A percentile compares a stretch with the other conserved stretches of the same genome.
These are phyloP conservation scores for Camponotus floridanus DNA, from an alignment of 1,140 invertebrate genomes.

Conservation along the genomic window DNA sequence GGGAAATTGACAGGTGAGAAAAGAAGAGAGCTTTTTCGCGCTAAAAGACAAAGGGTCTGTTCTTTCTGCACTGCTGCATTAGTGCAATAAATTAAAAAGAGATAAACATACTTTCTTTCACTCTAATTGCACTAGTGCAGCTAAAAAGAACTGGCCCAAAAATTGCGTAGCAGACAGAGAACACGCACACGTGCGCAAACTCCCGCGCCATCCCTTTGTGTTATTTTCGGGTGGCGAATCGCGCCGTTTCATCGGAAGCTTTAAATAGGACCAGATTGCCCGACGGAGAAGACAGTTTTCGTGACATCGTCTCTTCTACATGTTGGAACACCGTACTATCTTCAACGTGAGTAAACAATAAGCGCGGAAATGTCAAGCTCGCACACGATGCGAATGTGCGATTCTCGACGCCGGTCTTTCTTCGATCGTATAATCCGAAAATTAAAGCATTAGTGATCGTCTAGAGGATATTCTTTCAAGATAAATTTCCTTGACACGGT, in stretches of 20 bases:
- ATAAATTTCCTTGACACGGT: background rate
- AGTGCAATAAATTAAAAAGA: no score
- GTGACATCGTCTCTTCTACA: conserved; percentile 80
- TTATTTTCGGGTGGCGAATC: conserved; percentile 84
- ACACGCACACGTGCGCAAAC: conserved; percentile 69
- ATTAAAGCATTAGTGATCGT: background rate
- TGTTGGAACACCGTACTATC: conserved; percentile 85
- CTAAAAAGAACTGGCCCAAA: no score
- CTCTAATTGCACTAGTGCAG: no score
- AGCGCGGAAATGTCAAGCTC: conserved; percentile 56
- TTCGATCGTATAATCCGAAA: background rate
- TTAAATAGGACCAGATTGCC: conserved; percentile 85
- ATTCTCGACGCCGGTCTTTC: background rate
- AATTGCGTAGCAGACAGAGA: conserved; percentile 71
- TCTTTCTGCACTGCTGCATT: no score
- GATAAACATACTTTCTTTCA: no score
- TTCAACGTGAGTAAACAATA: conserved; percentile 84
- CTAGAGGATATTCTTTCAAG: background rate
- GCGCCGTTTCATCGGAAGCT: conserved; percentile 79
- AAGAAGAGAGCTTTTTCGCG: background rate
- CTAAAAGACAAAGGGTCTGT: conserved; percentile 36
- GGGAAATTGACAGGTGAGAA: background rate
- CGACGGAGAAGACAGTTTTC: conserved; percentile 82
- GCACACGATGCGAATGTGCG: background rate
- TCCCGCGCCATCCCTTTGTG: conserved; percentile 83